phyloP scores from a whole-genome alignment of 2,888 invertebrate genomes.

The Cataglyphis rosenhaueri region DNA sequence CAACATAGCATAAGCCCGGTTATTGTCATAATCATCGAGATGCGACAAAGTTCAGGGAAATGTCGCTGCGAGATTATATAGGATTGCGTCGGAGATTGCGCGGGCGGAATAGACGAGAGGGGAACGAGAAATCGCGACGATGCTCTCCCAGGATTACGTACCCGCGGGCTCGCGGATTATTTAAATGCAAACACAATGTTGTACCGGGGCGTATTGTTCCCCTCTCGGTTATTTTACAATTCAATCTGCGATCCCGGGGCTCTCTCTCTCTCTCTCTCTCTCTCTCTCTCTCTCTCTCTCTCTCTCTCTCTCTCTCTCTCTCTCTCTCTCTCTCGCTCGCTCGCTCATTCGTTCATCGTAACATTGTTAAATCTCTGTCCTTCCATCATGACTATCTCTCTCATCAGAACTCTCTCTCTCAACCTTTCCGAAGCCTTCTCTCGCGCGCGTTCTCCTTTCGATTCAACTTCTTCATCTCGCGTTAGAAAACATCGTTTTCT shows the following conservation, averaged over 20 bases:
- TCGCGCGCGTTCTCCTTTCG: slow-evolving; percentile 66
- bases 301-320: slow-evolving; percentile 22
- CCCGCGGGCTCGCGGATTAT: slow-evolving; percentile 81
- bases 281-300: slow-evolving; percentile 22
- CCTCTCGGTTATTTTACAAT: slow-evolving; percentile 84
- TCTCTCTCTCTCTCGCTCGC: slow-evolving; percentile 34
- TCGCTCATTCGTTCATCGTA: slow-evolving; percentile 79
- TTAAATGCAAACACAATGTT: slow-evolving; percentile 85
- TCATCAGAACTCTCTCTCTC: slow-evolving; percentile 6
- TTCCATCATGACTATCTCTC: slow-evolving; percentile 80
- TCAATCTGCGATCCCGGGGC: slow-evolving; percentile 82
- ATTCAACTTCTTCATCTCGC: neutral
- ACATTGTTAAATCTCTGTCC: slow-evolving; percentile 83
- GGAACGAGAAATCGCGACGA: slow-evolving; percentile 56
- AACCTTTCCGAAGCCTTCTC: slow-evolving; percentile 32
- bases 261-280: slow-evolving; percentile 36
- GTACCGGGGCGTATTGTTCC: slow-evolving; percentile 82
- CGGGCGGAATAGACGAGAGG: slow-evolving; percentile 35
- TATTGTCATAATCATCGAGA: neutral
- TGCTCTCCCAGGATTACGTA: slow-evolving; percentile 64
- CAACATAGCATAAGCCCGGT: neutral
- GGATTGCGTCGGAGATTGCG: slow-evolving; percentile 7
- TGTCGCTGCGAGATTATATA: neutral
- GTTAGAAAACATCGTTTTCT: neutral
- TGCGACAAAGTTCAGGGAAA: slow-evolving; percentile 34